Base-by-base conservation (phyloP, 1,140 invertebrate genomes). In the Bicyclus anynana region DNA sequence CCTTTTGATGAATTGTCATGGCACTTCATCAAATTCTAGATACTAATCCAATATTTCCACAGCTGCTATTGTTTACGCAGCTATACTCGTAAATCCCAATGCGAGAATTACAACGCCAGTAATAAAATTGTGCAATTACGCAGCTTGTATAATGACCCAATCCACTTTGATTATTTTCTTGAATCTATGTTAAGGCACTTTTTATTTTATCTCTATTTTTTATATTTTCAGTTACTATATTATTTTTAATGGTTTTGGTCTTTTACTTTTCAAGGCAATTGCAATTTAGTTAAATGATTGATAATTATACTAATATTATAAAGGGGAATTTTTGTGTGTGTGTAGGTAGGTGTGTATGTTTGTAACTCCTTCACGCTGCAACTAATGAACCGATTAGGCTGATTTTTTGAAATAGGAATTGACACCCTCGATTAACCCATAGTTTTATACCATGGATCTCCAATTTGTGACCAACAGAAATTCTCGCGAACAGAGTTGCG, bases 31-130 rank as follows among this genome's bases (percentile, higher is more conserved):
- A 52, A 42, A 26, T 10, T 40, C 14, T 27, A n/a, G 12, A n/a
- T 12, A 13, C 44, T 7, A 18, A 38, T 56, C 23, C 14, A 33
- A 18, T 49, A 17, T 37, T 16, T 29, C 54, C 38, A 29, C 47
- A 56, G 42, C 27, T 33, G 29, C 7, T 33, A 33, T 33, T 33
- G 29, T 33, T 33, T 33, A 33, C 29, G 29, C 29, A 33, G 29
- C 29, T 33, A 33, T 12, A 33, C 3, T 33, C 29, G 29, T 33
- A 33, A 33, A 33, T 33, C 29, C 29, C 10, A 12, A 33, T 10
- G 29, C 29, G 29, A 33, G n/a, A 33, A 33, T 33, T 33, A 33
- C 29, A 33, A n/a, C 29, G 29, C 2, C 29, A 33, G 29, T n/a
- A 33, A 12, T 33, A 33, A 33, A 33, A 33, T 33, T 33, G 1